Percentiles rank a stretch among this genome's conserved stretches.
These are phyloP conservation scores for Phyllotis vaccarum DNA, from an alignment of 2,797 vertebrate genomes.

Conservation along the genomic window DNA sequence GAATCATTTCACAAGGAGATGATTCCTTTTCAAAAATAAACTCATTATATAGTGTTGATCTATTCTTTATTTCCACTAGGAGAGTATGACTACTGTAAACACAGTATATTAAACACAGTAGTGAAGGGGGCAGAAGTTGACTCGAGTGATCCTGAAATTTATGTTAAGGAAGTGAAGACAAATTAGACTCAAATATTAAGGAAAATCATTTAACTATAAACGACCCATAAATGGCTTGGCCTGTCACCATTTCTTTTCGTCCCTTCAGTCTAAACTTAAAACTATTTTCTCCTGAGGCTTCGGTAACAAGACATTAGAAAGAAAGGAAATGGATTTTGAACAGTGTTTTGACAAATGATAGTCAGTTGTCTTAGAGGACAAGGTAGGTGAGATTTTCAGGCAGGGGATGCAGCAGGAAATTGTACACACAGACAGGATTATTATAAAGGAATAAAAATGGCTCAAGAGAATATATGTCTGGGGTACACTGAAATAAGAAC, in stretches of 20 bases:
- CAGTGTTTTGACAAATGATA: constrained; percentile 58
- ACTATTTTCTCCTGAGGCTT: constrained; percentile 52
- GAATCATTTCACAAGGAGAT: constrained; percentile 9
- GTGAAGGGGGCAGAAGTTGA: neutral
- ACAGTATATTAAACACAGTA: neutral
- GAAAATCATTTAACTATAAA: constrained; percentile 50
- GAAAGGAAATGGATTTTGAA: constrained; percentile 48
- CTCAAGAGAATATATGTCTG: constrained; percentile 52
- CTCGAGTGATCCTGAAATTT: constrained; percentile 5
- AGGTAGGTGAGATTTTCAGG: constrained; percentile 51
- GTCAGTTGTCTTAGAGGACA: constrained; percentile 47
- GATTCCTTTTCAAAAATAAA: constrained; percentile 33
- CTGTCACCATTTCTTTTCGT: constrained; percentile 47
- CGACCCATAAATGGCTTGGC: constrained; percentile 10
- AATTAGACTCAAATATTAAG: constrained; percentile 47
- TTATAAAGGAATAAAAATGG: constrained; percentile 64
- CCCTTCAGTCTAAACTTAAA: constrained; percentile 43
- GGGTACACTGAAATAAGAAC: constrained; percentile 56
- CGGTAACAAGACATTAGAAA: constrained; percentile 16
- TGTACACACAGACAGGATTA: constrained; percentile 19
- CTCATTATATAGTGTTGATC: neutral
- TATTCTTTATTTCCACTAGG: constrained; percentile 38
- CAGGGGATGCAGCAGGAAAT: constrained; percentile 41
- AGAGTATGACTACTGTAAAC: neutral
- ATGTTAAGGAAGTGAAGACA: constrained; percentile 53